Percentiles rank a stretch among this genome's conserved stretches.
These are phyloP conservation scores for Thaumatotibia leucotreta DNA, from an alignment of 1,140 invertebrate species.

Conservation along the genomic window DNA sequence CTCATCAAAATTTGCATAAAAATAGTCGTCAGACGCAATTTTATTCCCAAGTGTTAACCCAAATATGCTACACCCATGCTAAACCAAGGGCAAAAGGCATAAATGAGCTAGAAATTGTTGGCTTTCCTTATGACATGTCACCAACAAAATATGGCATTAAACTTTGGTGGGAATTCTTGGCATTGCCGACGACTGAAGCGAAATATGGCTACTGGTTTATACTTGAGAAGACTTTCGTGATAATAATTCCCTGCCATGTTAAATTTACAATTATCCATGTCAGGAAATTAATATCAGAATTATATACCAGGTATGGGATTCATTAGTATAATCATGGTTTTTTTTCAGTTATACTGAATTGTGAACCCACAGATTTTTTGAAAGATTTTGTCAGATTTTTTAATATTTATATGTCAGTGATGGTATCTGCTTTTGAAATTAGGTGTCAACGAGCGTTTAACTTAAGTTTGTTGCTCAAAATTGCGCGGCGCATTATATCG, in stretches of 20 bases:
- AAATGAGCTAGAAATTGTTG: neutral
- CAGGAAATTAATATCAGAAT: too few relatives aligned
- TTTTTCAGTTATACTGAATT: too few relatives aligned
- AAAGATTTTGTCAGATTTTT: too few relatives aligned
- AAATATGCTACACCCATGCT: neutral
- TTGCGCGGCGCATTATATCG: too few relatives aligned
- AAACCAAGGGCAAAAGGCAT: neutral
- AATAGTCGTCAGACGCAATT: neutral
- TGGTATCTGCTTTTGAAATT: too few relatives aligned
- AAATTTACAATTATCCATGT: neutral
- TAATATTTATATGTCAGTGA: too few relatives aligned
- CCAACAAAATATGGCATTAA: neutral
- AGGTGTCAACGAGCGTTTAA: too few relatives aligned
- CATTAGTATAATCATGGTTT: too few relatives aligned
- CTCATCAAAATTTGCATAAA: neutral
- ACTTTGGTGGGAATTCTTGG: neutral
- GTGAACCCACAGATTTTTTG: too few relatives aligned
- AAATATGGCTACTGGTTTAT: neutral
- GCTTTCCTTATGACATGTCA: neutral
- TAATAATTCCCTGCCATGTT: neutral
- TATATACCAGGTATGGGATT: too few relatives aligned
- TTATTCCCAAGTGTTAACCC: neutral
- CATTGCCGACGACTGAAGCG: neutral
- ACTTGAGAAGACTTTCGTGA: neutral
- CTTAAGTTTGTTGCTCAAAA: too few relatives aligned